These are phyloP conservation scores for Cnemophilus loriae DNA, from an alignment of 2,113 vertebrate species.

Conservation along the genomic window DNA sequence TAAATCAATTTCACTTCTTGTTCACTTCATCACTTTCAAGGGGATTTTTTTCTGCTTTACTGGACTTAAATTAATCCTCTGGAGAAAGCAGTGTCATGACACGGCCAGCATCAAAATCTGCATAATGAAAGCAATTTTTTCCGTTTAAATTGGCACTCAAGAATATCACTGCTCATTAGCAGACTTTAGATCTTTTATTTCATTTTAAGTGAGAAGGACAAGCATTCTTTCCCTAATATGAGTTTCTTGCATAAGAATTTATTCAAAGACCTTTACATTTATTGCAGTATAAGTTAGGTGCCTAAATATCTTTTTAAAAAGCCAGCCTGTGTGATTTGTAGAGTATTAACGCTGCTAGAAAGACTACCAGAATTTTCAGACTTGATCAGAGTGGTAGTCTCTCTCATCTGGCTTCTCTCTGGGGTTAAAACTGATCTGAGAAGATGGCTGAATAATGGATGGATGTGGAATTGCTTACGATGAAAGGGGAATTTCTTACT, in stretches of 20 bases:
- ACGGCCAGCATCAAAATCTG: constrained; percentile 40
- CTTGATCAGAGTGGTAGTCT: background rate
- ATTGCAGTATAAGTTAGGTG: background rate
- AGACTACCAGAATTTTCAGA: background rate
- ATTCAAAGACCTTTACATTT: background rate
- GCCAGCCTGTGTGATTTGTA: background rate
- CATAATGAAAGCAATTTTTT: constrained; percentile 57
- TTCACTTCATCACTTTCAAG: constrained; percentile 59
- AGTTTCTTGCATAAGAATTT: background rate
- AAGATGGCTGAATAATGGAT: background rate
- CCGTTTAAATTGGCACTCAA: constrained; percentile 59
- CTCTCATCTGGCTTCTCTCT: background rate
- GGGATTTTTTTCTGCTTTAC: constrained; percentile 53
- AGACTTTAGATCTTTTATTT: constrained; percentile 57
- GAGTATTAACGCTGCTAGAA: background rate
- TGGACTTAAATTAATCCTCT: constrained; percentile 71
- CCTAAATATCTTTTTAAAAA: background rate
- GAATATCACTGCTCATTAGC: constrained; percentile 54
- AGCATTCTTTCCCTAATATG: background rate
- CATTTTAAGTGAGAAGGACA: constrained; percentile 24
- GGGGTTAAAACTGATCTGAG: background rate
- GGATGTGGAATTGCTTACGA: background rate
- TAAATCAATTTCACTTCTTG: constrained; percentile 70
- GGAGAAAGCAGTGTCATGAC: constrained; percentile 52
- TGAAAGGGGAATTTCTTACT: constrained; percentile 1